Percentiles rank a stretch among this genome's conserved stretches.
Conservation (phyloP, 2,797 vertebrate species). For the Scomberomorus guttatus region DNA sequence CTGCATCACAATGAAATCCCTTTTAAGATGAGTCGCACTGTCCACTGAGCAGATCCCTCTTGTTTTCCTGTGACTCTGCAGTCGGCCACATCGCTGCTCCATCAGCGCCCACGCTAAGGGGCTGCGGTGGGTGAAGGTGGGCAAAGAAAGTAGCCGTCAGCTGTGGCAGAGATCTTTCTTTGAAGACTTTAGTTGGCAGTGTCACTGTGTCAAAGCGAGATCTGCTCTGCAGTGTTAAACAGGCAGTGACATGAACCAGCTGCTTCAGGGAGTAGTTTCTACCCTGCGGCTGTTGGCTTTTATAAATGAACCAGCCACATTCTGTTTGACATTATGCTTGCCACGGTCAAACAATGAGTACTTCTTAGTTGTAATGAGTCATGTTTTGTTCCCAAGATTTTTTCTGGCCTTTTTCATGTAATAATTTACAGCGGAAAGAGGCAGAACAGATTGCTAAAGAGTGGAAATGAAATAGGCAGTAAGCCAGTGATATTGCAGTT, state of each 20-base stretch:
- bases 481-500: neutral
- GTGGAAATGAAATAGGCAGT: neutral
- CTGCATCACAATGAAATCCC: conserved; percentile 42
- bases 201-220: conserved; percentile 32
- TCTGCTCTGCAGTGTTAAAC: conserved; percentile 33
- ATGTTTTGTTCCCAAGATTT: conserved; percentile 17
- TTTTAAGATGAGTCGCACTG: neutral
- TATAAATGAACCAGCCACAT: conserved; percentile 40
- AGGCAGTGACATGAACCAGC: conserved; percentile 50
- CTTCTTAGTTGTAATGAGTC: neutral
- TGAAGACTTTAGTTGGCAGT: conserved; percentile 34
- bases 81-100: conserved; percentile 14
- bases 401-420: neutral
- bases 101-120: neutral
- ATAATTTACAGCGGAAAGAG: neutral
- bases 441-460: neutral
- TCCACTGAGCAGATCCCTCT: conserved; percentile 3
- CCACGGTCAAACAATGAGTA: neutral
- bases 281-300: conserved; percentile 28
- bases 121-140: conserved; percentile 8
- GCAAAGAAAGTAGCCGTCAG: neutral
- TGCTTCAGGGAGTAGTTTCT: conserved; percentile 43
- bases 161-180: conserved; percentile 23
- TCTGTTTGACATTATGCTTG: conserved; percentile 26
- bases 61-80: neutral